Base-by-base conservation (phyloP, 2,113 vertebrate genomes). In the Chloropsis hardwickii region DNA sequence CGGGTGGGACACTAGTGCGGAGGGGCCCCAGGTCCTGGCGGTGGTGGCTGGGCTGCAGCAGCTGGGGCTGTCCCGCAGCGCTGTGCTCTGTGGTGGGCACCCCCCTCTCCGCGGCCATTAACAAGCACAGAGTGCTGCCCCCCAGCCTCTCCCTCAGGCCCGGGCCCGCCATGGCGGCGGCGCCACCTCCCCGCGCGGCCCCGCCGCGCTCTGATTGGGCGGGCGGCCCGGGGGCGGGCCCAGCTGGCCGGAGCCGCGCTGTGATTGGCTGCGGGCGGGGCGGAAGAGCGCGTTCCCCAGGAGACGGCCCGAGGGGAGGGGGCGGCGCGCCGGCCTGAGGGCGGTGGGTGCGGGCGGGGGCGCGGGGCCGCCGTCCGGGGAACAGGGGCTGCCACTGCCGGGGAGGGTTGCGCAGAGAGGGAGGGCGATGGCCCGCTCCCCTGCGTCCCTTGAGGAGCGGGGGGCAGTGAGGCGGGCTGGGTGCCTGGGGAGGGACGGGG, bases 231-330 rank as follows among this genome's bases (percentile, higher is more conserved):
- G 7, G 81, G 85, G 91, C 51, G 86, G 89, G 42, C 39, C 12
- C 22, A 9, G 6, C 2, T 19, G 13, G 11, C 35, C 2, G 7
- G 2, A 7, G 19, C 18, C 33, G 60, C 20, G 39, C 35, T 20
- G 2, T 6, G 40, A 80, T 84, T 77, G 96, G 82, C 90, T 69
- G 71, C 13, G 31, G 22, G 27, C 14, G 14, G 33, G 15, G 28
- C 91, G 93, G 96, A 95, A 95, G 86, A 42, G 65, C 73, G 64
- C 29, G 95, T 95, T 95, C 17, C 93, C 96, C 13, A 2, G 96
- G 96, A 81, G 74, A 95, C 96, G 67, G 81, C 29, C 4, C 12
- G 47, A 20, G 10, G 16, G 57, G 40, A 3, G 22, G 29, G 47
- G 42, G 58, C 67, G 9, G 11, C 40, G 69, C 69, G 40, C 81